Base-by-base conservation (phyloP, 2,797 vertebrate genomes). In the Danio aesculapii region DNA sequence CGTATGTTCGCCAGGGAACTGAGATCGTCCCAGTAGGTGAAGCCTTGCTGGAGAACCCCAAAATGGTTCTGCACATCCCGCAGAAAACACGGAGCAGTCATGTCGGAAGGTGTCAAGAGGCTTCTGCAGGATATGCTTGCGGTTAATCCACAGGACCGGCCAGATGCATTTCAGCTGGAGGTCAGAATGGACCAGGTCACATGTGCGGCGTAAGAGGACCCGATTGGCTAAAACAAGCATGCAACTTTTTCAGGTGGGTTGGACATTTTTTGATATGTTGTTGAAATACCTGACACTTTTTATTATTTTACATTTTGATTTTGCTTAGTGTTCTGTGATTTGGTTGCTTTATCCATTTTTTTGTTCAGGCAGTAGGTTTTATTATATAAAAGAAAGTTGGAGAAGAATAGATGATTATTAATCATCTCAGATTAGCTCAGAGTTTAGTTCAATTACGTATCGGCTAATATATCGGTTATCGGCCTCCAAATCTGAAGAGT, bases 61-160 rank as follows among this genome's bases (percentile, higher is more conserved):
- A 97, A 94, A 98, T 99, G 98, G 95, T 97, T 88, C 92, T 99
- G 89, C 95, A 95, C 90, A 99, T 99, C 92, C 98, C 97, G 39
- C 97, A 96, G 93, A 83, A 92, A 88, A 71, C 96, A 95, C 89
- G 96, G 96, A 86, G 81, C 95, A 95, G n/a, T 99, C 92, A 99
- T 98, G 97, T 96, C 96, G 30, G 95, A 97, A 43, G 96, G 94
- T 3, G 95, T 98, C 85, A 95, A 92, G 86, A 95, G 95, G 91
- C 97, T 99, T 89, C 90, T 99, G 91, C 95, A 94, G 89, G 97
- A 99, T 91, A 99, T 99, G 97, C 94, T 99, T 68, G 95, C 97
- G 77, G 96, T 96, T 88, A 99, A 98, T 90, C 97, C 97, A 2
- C 97, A 98, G 92, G 97, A 98, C 90, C 93, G 97, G 82, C 98